Evolutionary conservation across 2,888 invertebrate species (phyloP).

Genomic region (Nowickia ferox): DNA sequence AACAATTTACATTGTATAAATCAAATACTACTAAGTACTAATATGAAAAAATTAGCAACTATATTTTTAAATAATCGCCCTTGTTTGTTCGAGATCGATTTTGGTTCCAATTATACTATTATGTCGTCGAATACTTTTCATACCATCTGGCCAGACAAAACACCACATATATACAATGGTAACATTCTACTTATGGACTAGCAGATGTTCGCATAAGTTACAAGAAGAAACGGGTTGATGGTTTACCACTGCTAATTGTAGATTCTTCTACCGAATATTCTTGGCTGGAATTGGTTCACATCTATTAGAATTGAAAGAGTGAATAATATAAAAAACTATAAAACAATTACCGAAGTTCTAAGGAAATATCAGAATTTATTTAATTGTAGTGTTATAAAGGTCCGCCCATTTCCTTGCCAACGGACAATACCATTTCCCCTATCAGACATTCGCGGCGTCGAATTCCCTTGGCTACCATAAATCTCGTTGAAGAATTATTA

Average conservation of each 20-base stretch:
- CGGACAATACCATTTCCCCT: too few species aligned
- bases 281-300: constrained; percentile 69
- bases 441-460: too few species aligned
- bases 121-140: neutral
- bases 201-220: constrained; percentile 11
- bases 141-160: neutral
- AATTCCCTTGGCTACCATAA: too few species aligned
- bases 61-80: neutral
- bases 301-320: too few species aligned
- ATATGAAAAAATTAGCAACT: neutral
- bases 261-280: constrained; percentile 48
- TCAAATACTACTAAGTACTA: neutral
- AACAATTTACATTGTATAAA: neutral
- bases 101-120: too few species aligned
- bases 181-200: constrained; percentile 30
- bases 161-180: constrained; percentile 15
- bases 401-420: neutral
- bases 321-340: neutral
- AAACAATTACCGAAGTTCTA: neutral
- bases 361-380: neutral
- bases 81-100: neutral
- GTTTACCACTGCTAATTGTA: constrained; percentile 56
- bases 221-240: neutral
- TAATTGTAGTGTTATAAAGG: neutral
- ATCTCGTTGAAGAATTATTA: too few species aligned